phyloP scores from a whole-genome alignment of 2,888 invertebrate species.

The Drosophila fungiperda region DNA sequence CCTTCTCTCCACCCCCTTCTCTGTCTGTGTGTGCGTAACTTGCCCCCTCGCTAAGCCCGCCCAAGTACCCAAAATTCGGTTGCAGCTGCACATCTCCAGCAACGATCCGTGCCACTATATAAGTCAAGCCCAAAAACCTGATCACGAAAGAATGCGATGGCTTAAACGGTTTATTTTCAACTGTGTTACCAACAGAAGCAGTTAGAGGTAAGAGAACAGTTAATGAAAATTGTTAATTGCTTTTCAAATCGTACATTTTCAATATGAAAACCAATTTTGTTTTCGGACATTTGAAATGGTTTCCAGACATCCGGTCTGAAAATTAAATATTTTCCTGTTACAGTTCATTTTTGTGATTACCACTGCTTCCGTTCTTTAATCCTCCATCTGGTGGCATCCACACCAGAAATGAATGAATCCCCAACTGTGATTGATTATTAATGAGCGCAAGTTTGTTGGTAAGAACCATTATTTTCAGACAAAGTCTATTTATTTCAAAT shows the following conservation, averaged over 20 bases:
- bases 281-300: no score
- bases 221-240: no score
- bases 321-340: slow-evolving; percentile 2
- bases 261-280: no score
- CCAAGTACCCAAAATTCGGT: slow-evolving; percentile 27
- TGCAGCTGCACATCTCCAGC: slow-evolving; percentile 18
- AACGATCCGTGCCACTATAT: neutral
- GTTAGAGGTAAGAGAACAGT: neutral
- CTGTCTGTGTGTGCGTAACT: neutral
- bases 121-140: neutral
- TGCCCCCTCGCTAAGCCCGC: neutral
- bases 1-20: neutral
- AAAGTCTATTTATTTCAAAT: no score
- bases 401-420: neutral
- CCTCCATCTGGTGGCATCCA: slow-evolving; percentile 10
- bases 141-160: no score
- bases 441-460: no score
- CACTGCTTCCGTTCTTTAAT: neutral
- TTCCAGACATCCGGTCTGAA: no score
- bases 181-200: neutral
- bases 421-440: no score
- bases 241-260: no score
- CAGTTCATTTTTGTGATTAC: slow-evolving; percentile 4
- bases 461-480: no score
- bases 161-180: no score